Evolutionary conservation across 1,140 invertebrate genomes (phyloP).

Genomic region (Drosophila fuyamai): DNA sequence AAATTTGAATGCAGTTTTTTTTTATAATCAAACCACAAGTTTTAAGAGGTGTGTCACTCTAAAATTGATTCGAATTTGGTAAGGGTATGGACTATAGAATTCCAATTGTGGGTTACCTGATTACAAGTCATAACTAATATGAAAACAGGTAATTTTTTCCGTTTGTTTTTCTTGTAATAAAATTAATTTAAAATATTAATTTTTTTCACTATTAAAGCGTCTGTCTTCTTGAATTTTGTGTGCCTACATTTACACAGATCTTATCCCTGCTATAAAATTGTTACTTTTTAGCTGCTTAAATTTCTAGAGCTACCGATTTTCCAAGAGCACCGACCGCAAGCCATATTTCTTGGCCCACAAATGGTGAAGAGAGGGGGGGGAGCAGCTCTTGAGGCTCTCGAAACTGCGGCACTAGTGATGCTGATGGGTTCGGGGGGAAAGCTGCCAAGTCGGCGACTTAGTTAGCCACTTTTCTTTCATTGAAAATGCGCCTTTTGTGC

Average conservation of each 20-base stretch:
- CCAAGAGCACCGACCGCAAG: slow-evolving; percentile 32
- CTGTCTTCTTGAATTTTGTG: background rate
- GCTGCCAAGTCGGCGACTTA: slow-evolving; percentile 58
- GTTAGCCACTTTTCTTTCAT: slow-evolving; percentile 79
- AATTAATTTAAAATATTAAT: too few relatives aligned
- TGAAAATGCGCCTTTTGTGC: slow-evolving; percentile 77
- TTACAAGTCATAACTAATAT: too few relatives aligned
- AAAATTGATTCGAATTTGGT: too few relatives aligned
- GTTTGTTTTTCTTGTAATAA: too few relatives aligned
- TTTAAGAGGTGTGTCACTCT: too few relatives aligned
- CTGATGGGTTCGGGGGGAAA: slow-evolving; percentile 1
- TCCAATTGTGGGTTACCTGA: too few relatives aligned
- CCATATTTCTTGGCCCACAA: slow-evolving; percentile 44
- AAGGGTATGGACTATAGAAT: too few relatives aligned
- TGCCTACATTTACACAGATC: background rate
- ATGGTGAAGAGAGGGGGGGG: slow-evolving; percentile 27
- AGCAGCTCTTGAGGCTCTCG: slow-evolving; percentile 31
- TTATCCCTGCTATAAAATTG: slow-evolving; percentile 3
- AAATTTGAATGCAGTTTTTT: too few relatives aligned
- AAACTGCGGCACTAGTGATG: slow-evolving; percentile 45
- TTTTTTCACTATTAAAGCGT: background rate
- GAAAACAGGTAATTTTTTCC: too few relatives aligned
- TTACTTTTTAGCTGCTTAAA: slow-evolving; percentile 40
- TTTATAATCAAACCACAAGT: too few relatives aligned
- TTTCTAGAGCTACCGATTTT: slow-evolving; percentile 28